Base-by-base conservation (phyloP, 2,113 vertebrate genomes). In the Equus quagga region DNA sequence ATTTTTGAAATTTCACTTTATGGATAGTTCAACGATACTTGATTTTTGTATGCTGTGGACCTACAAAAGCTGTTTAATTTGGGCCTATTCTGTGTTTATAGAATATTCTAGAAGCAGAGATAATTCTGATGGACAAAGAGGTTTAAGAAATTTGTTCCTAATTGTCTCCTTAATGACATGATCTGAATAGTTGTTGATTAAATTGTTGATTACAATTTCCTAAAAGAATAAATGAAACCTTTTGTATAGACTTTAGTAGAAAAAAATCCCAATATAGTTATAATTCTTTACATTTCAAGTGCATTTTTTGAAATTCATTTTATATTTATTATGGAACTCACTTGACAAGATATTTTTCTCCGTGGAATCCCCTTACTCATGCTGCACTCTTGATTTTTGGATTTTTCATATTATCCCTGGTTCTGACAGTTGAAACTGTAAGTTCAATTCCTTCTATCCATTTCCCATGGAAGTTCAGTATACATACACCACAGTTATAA, bases 121-220 rank as follows among this genome's bases (percentile, higher is more conserved):
- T 93, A 11, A 51, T 69, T 85, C 85, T 49, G 60, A 62, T 78
- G 83, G 49, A 49, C 62, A 79, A 93, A 88, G 8, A 81, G 44
- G 7, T 24, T 81, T 88, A 80, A 56, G 31, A 93, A 89, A 51
- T 87, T 88, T 18, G 14, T 92, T 83, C 51, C 56, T 28, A 75
- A 89, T 31, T 94, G 58, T 76, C 41, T 93, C 18, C 46, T 95
- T 86, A n/a, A 60, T 65, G 28, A 62, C 44, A 70, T 75, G 44
- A 41, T 79, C 24, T 91, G 81, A 96, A 72, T 67, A 72, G 62
- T n/a, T 84, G 21, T 89, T 88, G 60, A 70, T 93, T 67, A 78
- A 73, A 36, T 58, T 87, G n/a, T 73, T 90, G 60, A 89, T 96
- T 69, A 69, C 15, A 96, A 41, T 72, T 91, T 89, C 18, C 19